Conservation (phyloP, 1,140 invertebrate genomes). For the Laodelphax striatellus region DNA sequence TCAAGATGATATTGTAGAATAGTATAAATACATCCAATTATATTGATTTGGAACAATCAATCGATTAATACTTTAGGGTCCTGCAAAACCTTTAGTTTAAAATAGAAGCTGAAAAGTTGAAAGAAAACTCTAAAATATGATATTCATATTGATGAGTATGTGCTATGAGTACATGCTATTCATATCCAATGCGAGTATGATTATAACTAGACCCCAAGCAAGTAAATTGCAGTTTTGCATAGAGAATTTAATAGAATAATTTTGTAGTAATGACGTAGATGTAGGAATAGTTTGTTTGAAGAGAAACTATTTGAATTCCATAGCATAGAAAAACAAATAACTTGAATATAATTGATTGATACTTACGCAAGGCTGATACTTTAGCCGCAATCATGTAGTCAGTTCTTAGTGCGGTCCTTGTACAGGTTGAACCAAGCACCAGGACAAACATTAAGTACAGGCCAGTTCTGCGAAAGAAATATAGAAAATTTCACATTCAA, state of each 20-base stretch:
- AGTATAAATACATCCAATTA: not conserved
- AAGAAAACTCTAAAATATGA: too few species aligned
- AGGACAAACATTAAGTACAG: constrained; percentile 82
- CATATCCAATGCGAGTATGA: too few species aligned
- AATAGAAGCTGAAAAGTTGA: too few species aligned
- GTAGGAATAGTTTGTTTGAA: too few species aligned
- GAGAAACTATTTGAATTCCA: too few species aligned
- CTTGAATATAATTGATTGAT: constrained; percentile 6
- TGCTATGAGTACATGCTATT: too few species aligned
- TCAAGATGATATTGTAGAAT: too few species aligned
- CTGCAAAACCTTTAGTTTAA: not conserved
- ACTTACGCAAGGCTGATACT: constrained; percentile 58
- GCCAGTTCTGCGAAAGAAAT: constrained; percentile 56
- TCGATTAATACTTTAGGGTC: not conserved
- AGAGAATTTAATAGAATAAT: too few species aligned
- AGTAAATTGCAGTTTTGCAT: too few species aligned
- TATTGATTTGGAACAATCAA: not conserved
- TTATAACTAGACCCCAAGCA: too few species aligned
- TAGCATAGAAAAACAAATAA: not conserved
- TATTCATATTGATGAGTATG: too few species aligned
- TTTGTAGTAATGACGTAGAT: too few species aligned
- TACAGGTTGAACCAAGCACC: constrained; percentile 79
- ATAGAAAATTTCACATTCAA: constrained; percentile 13
- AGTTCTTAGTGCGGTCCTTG: constrained; percentile 51
- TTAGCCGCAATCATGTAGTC: constrained; percentile 89